Evolutionary conservation across 2,113 vertebrate genomes (phyloP), one percentile per base, ranked within the genome.

Genomic region (Eclectus roratus): DNA sequence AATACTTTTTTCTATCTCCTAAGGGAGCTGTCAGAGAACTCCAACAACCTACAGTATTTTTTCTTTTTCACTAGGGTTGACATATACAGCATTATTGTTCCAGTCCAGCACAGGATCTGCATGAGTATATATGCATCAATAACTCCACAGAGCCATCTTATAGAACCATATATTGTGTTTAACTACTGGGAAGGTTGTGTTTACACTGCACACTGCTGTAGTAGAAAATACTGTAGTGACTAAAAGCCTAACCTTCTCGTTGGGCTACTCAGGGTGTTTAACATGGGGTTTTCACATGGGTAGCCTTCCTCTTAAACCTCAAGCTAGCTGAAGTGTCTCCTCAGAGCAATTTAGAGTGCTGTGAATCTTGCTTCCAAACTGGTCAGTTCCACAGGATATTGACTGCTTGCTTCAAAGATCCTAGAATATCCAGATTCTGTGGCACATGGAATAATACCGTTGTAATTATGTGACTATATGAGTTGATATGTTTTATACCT

Each of bases 1-100:
- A 97, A 98, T 97, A 96, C 80, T 97, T 97, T 94, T 72, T 94
- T 73, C 86, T 89, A 23, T 96, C 95, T 97, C 95, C 94, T 96
- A 88, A 96, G 96, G 95, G 74, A 89, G 39, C 73, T 97, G 96
- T 94, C 95, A 95, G 92, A 95, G 85, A 97, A 85, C 83, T 55
- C 29, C 33, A 80, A 35, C 43, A 88, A 91, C 35, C 52, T n/a
- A 65, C 3, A 1, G 15, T 71, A 78, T 89, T 35, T 74, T 88
- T 83, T 84, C 23, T 88, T 94, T 89, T 85, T 65, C 77, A 56
- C n/a, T 47, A 70, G 27, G 13, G 21, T 24, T 87, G 73, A 53
- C 83, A 55, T 8, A 17, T 8, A 58, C 0, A 10, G 27, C 19
- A 12, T 64, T 52, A 44, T 39, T 41, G 6, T 76, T 93, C 18